Conservation (phyloP, 2,888 invertebrate genomes). For the Erynnis tages region DNA sequence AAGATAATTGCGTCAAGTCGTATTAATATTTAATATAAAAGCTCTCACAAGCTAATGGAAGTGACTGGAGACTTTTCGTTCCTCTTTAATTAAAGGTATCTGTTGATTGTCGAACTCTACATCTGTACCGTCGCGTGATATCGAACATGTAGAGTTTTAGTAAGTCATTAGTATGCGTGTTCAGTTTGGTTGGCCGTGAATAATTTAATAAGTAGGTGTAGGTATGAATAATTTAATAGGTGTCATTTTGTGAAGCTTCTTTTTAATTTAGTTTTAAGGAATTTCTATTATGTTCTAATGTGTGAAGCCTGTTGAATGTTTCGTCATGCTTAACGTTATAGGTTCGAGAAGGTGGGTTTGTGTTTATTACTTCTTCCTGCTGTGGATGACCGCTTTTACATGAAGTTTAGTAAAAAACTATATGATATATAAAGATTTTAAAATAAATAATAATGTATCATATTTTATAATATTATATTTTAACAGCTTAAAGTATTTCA, state of each 20-base stretch:
- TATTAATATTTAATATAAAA: conserved; percentile 44
- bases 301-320: too few species aligned
- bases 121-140: conserved; percentile 12
- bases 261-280: background rate
- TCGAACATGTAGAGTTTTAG: conserved; percentile 6
- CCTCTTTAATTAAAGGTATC: conserved; percentile 47
- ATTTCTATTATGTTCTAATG: too few species aligned
- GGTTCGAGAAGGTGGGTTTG: too few species aligned
- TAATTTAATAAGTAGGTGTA: conserved; percentile 15
- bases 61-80: conserved; percentile 36
- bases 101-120: conserved; percentile 34
- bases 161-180: conserved; percentile 24
- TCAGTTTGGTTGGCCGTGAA: conserved; percentile 5
- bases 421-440: too few species aligned
- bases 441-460: too few species aligned
- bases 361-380: too few species aligned
- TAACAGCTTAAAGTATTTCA: too few species aligned
- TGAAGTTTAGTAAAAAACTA: too few species aligned
- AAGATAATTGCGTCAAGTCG: conserved; percentile 45
- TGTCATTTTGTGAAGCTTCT: background rate
- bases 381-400: too few species aligned
- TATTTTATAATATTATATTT: too few species aligned
- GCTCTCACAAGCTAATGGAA: conserved; percentile 43
- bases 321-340: too few species aligned
- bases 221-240: too few species aligned